These are phyloP conservation scores for Chrysemys picta DNA, from an alignment of 2,113 vertebrate species.

Conservation along the genomic window DNA sequence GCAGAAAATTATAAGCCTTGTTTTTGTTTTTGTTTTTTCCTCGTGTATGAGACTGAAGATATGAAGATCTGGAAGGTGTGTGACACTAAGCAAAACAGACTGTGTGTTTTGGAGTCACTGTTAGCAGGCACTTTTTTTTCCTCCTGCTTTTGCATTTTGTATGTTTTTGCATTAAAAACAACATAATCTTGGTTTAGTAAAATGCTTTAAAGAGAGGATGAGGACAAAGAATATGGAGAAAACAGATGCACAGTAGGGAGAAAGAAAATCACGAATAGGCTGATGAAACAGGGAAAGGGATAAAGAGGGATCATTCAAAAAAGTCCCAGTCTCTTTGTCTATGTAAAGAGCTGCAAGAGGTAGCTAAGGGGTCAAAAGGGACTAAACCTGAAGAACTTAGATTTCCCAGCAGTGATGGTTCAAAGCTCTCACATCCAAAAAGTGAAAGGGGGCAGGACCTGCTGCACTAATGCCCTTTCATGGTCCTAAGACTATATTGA, in stretches of 20 bases:
- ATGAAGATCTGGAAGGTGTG: conserved; percentile 5
- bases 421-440: not conserved
- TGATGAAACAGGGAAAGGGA: not conserved
- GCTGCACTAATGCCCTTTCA: not conserved
- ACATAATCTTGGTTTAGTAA: not conserved
- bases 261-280: not conserved
- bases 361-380: not conserved
- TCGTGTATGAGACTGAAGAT: conserved; percentile 6
- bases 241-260: not conserved
- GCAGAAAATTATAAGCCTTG: conserved; percentile 65
- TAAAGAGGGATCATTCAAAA: not conserved
- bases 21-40: conserved; percentile 27
- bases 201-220: not conserved
- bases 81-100: not conserved
- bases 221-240: not conserved
- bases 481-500: not conserved
- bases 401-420: not conserved
- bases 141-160: conserved; percentile 1
- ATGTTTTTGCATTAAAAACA: not conserved
- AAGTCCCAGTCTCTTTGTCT: not conserved
- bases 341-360: not conserved
- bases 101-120: not conserved
- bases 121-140: not conserved
- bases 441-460: not conserved
- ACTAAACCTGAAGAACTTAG: not conserved